phyloP scores from a whole-genome alignment of 2,888 invertebrate genomes.

The Carpatolechia fugitivella region DNA sequence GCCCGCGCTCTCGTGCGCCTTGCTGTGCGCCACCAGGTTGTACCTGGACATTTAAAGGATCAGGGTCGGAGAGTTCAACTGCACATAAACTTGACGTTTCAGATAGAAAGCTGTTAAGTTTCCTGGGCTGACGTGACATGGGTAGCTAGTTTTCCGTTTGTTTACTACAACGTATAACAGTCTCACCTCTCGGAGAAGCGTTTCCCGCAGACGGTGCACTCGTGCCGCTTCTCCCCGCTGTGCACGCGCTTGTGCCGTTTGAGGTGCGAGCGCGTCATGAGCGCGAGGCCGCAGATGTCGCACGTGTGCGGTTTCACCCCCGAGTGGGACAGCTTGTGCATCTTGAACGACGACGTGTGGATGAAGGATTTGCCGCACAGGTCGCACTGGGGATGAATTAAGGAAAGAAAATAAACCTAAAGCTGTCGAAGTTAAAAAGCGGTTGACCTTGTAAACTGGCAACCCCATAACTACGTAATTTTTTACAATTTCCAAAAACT shows the following conservation, averaged over 20 bases:
- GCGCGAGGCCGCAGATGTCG: slow-evolving; percentile 78
- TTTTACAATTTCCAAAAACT: too few relatives aligned
- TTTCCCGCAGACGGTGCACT: slow-evolving; percentile 78
- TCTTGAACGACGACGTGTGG: slow-evolving; percentile 85
- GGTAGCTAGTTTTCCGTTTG: too few relatives aligned
- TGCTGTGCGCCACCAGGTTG: slow-evolving; percentile 70
- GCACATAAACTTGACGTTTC: too few relatives aligned
- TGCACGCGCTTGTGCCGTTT: slow-evolving; percentile 84
- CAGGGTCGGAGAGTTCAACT: too few relatives aligned
- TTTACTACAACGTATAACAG: too few relatives aligned
- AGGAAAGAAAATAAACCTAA: too few relatives aligned
- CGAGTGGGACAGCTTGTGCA: slow-evolving; percentile 83
- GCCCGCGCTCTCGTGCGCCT: slow-evolving; percentile 51
- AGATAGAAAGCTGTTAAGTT: too few relatives aligned
- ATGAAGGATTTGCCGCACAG: slow-evolving; percentile 82
- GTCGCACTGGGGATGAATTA: slow-evolving; percentile 66
- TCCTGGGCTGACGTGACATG: too few relatives aligned
- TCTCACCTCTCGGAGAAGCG: slow-evolving; percentile 66
- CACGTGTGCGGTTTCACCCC: slow-evolving; percentile 81
- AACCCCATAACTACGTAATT: too few relatives aligned
- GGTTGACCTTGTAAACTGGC: too few relatives aligned
- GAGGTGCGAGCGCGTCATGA: slow-evolving; percentile 83
- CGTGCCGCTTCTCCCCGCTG: slow-evolving; percentile 81
- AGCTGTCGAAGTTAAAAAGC: too few relatives aligned
- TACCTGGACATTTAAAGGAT: too few relatives aligned